phyloP scores from a whole-genome alignment of 1,140 invertebrate species.

The Homarus americanus region DNA sequence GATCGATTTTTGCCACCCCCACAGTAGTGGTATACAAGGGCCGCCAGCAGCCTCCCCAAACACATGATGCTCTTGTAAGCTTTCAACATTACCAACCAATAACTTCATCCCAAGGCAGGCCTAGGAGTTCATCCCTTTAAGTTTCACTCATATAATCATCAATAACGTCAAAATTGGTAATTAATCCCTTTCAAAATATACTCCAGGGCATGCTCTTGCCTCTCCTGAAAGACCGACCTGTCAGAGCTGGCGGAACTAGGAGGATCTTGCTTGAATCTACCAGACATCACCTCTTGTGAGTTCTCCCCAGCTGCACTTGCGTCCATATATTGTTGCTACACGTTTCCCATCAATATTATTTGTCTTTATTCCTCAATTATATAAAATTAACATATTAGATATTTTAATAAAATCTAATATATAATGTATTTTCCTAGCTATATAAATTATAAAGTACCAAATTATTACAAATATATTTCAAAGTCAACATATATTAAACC shows the following conservation, averaged over 20 bases:
- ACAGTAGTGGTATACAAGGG: background rate
- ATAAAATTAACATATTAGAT: too few species aligned
- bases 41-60: background rate
- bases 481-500: background rate
- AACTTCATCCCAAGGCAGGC: background rate
- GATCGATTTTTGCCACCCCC: background rate
- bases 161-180: background rate
- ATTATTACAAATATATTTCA: background rate
- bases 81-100: background rate
- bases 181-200: background rate
- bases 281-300: conserved; percentile 68
- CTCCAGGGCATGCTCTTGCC: background rate
- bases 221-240: conserved; percentile 55
- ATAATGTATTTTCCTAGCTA: background rate
- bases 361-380: background rate
- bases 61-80: background rate
- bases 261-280: conserved; percentile 74
- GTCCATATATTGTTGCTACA: conserved; percentile 58
- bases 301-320: conserved; percentile 57
- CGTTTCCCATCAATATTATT: background rate
- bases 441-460: background rate
- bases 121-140: background rate
- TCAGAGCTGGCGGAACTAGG: conserved; percentile 74
- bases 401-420: background rate
- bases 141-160: background rate